phyloP scores from a whole-genome alignment of 2,797 vertebrate species.

The Merluccius polli region DNA sequence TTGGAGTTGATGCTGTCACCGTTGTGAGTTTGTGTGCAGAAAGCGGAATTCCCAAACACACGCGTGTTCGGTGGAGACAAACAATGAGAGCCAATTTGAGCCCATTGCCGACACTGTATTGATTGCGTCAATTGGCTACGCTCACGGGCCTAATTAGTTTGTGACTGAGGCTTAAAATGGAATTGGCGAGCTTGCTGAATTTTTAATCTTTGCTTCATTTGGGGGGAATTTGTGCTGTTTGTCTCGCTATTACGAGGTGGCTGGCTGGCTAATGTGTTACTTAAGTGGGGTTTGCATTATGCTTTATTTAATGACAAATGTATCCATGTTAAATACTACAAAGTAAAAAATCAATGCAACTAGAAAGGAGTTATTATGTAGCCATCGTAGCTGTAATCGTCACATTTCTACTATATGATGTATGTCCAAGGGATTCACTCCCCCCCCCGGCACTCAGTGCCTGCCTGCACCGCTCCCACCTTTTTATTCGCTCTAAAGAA shows the following conservation, averaged over 20 bases:
- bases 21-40: not conserved
- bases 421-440: not conserved
- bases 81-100: conserved; percentile 1
- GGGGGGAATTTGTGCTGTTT: conserved; percentile 4
- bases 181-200: conserved; percentile 11
- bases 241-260: not conserved
- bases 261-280: not conserved
- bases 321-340: not conserved
- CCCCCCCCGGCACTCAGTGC: not conserved
- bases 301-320: not conserved
- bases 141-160: conserved; percentile 8
- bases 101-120: conserved; percentile 10
- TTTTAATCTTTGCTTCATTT: conserved; percentile 24
- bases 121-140: conserved; percentile 7
- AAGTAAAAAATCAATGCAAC: not conserved
- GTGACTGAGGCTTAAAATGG: conserved; percentile 22
- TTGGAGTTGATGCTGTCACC: not conserved
- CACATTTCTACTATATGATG: not conserved
- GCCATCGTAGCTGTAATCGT: not conserved
- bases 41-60: not conserved
- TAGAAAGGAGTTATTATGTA: not conserved
- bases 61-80: not conserved
- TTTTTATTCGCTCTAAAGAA: not conserved
- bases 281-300: not conserved
- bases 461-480: not conserved